Base-by-base conservation (phyloP, 1,140 invertebrate genomes). In the Octopus sinensis region DNA sequence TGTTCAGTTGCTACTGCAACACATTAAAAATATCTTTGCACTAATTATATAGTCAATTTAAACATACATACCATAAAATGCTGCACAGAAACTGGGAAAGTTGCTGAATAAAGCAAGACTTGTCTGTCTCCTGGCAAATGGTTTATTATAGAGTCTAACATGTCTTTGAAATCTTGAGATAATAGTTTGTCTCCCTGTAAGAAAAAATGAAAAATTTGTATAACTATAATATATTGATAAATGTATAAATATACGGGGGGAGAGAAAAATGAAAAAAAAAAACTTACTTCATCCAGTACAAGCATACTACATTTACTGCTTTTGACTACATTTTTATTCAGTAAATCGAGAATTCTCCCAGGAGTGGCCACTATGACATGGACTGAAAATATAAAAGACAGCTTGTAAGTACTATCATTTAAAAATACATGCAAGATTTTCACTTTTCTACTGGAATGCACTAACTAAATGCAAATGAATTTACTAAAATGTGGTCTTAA, bases 321-420 rank as follows among this genome's bases (percentile, higher is more conserved):
- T 62, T 91, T 89, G 23, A 98, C 97, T 86, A 99, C 96, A 91
- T 97, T 95, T 92, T 99, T 99, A 91, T 99, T 98, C 96, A 99
- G 98, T 88, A 99, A 93, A 94, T 99, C 98, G 88, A 99, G 94
- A 92, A 99, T 99, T 92, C 98, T 94, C 86, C 98, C 98, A 84
- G 98, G 98, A 84, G 98, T 99, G 77, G 98, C 98, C 89, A 99
- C 98, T 89, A 99, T 96, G 84, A 99, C 94, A 93, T 99, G 98
- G 88, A 99, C 98, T 96, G 90, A 73, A 89, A 87, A 80, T 80
- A 68, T 86, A 76, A 79, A 84, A 71, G 79, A 43, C 3, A 43
- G 30, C 30, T 43, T 43, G 30, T 43, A 43, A 43, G 30, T 43
- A 43, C 30, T 0, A 43, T 43, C 30, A 43, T 43, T 43, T 43